These are phyloP conservation scores for Heliocidaris erythrogramma DNA, from an alignment of 35 echinoderm and acorn worm species.

Conservation along the genomic window DNA sequence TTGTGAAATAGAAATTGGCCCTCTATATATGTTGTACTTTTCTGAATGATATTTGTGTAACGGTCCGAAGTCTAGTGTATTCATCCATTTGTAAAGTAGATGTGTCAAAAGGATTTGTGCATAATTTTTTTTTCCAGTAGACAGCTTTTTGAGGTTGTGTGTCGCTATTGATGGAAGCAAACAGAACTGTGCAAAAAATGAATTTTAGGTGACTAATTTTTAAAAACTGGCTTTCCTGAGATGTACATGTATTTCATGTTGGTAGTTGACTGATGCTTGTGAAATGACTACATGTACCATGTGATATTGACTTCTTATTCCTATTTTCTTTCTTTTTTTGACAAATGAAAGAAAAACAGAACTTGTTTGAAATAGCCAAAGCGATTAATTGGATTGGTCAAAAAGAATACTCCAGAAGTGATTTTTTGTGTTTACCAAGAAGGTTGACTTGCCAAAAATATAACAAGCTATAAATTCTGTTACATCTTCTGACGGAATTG, in stretches of 20 bases:
- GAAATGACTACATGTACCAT: not conserved
- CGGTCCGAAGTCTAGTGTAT: conserved; percentile 26
- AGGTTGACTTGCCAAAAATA: not conserved
- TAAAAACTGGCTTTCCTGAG: not conserved
- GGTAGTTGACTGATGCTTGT: not conserved
- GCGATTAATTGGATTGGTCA: not conserved
- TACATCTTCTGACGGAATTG: not conserved
- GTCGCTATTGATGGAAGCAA: not conserved
- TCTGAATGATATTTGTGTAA: conserved; percentile 49
- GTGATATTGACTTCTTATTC: not conserved
- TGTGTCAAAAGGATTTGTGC: conserved; percentile 14
- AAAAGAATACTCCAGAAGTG: not conserved
- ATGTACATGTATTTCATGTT: not conserved
- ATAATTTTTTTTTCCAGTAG: conserved; percentile 1
- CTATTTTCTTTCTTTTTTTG: not conserved
- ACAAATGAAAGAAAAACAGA: not conserved
- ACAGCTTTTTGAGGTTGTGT: conserved; percentile 3
- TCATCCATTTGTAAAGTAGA: conserved; percentile 47
- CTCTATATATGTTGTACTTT: conserved; percentile 54
- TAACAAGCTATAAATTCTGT: not conserved
- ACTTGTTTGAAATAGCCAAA: not conserved
- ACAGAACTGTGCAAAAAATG: not conserved
- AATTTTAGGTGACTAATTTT: not conserved
- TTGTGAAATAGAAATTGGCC: conserved; percentile 51
- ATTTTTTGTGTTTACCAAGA: not conserved